Base-by-base conservation (phyloP, 2,888 invertebrate genomes). In the Molorchus minor region DNA sequence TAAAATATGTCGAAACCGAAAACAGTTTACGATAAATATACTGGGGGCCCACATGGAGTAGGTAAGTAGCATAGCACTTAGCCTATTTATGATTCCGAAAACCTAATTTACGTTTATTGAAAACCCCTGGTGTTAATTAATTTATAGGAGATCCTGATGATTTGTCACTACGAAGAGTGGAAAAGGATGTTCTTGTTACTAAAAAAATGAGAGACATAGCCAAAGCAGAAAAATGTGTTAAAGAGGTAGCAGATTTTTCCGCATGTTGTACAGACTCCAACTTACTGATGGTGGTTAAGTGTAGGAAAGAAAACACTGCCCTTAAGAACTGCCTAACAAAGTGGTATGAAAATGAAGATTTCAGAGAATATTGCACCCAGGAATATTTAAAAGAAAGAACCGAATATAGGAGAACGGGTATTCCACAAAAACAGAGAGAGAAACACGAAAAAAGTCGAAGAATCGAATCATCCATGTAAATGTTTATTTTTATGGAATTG, bases 121-220 rank as follows among this genome's bases (percentile, higher is more conserved):
- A n/a, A n/a, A n/a, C 7, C 43, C 1, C 7, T 5, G 10, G 33
- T 30, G 1, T 30, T 15, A 29, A 46, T 17, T 15, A 44, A 44
- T 56, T 79, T 82, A 53, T 75, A 93, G 94, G 94, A 61, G 93
- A 96, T 82, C 96, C 96, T 1, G 83, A 92, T 68, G 96, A 97
- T 78, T 85, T 77, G 73, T 82, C 83, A n/a, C 80, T 98, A 49
- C 85, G 98, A 69, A 93, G 88, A 84, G 93, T 97, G 1, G 98
- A 98, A 81, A 81, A 81, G 15, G 94, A 96, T 75, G 89, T 98
- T 13, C 77, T 96, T 66, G 91, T 98, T 76, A 93, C 96, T 0
- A 92, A 95, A 80, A 87, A 91, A 73, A 90, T 98, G 84, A 85
- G 96, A 67, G 92, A 93, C 17, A 88, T 87, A 70, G 91, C 95